Base-by-base conservation (phyloP, 1,140 invertebrate species). In the Anadara kagoshimensis region DNA sequence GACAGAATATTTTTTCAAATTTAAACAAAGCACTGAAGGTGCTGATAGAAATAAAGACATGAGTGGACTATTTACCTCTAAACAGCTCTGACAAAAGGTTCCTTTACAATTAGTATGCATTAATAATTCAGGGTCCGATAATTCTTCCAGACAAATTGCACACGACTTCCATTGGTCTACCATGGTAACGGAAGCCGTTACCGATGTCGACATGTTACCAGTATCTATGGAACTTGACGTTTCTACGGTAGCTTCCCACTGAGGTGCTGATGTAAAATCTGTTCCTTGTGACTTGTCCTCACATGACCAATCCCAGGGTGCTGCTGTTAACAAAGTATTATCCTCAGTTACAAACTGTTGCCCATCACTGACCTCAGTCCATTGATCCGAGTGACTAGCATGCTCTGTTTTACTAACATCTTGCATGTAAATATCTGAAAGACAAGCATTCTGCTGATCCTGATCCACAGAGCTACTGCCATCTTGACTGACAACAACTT, bases 101-200 rank as follows among this genome's bases (percentile, higher is more conserved):
- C 92, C 91, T 53, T 88, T 88, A 83, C 93, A 93, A 36, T 86
- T 88, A 7, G 83, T 85, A 74, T 93, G 93, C 26, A 90, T 90
- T 71, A 91, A 90, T 43, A 93, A 84, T 73, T 92, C 90, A 20
- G 84, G 88, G 24, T 92, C 91, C 56, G 90, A 86, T 70, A 89
- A 75, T 57, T 93, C 93, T 66, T 93, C 93, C 20, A 93, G 85
- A 78, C 93, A 94, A 70, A 94, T 93, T 41, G 89, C 91, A 86
- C 93, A 93, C 5, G 82, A 85, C 65, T 83, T 82, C 88, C 87
- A 89, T 59, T 83, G 90, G 61, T 84, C 81, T 12, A 66, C 56
- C n/a, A 75, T 58, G 1, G 36, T 36, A 36, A 36, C 29, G 7
- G 29, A 36, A 36, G 29, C 29, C 29, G 7, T 36, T 36, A 7